phyloP scores from a whole-genome alignment of 2,888 invertebrate genomes.

The Rosalia funebris region DNA sequence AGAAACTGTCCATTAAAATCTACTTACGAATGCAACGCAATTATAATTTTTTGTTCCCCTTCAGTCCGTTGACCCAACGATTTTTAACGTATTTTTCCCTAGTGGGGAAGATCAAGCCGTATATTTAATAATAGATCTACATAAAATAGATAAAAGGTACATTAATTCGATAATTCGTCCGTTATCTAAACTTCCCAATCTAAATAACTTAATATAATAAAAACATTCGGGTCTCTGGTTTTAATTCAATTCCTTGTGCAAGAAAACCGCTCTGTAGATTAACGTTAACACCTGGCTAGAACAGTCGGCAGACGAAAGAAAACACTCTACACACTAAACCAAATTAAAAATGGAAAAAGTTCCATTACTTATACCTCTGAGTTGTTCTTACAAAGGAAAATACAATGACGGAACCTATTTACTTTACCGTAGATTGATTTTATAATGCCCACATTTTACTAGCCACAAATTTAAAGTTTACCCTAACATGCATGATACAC shows the following conservation, averaged over 20 bases:
- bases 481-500: background rate
- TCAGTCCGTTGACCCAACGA: no score
- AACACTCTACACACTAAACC: constrained; percentile 43
- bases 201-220: background rate
- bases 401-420: constrained; percentile 38
- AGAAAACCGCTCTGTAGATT: constrained; percentile 35
- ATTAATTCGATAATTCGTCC: background rate
- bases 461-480: background rate
- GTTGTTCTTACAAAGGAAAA: constrained; percentile 29
- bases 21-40: no score
- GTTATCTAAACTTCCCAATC: background rate
- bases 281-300: constrained; percentile 39
- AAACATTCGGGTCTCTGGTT: constrained; percentile 12
- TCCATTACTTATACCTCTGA: constrained; percentile 44
- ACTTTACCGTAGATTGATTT: constrained; percentile 21
- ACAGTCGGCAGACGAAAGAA: constrained; percentile 39
- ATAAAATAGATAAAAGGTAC: no score
- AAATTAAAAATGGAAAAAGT: constrained; percentile 48
- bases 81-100: no score
- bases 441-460: background rate
- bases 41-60: no score
- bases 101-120: no score
- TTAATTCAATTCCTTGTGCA: constrained; percentile 34
- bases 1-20: no score
- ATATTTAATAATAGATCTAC: no score